These are phyloP conservation scores for Lophotriccus pileatus DNA, from an alignment of 2,797 vertebrate species.

Conservation along the genomic window DNA sequence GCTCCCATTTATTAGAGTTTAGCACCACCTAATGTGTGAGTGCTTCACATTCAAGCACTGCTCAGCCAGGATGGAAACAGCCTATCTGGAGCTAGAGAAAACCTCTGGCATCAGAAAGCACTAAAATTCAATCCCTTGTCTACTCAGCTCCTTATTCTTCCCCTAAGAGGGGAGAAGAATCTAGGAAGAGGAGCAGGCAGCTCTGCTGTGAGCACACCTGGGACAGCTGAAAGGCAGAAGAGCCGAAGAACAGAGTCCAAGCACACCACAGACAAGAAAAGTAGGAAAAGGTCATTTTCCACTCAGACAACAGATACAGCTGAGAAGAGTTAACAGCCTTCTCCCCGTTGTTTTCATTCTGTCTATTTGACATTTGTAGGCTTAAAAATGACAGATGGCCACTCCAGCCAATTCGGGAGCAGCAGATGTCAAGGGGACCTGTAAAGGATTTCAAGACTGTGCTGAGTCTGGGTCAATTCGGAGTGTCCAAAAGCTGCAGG, in stretches of 20 bases:
- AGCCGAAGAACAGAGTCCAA: not conserved
- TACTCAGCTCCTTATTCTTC: not conserved
- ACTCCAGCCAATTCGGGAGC: not conserved
- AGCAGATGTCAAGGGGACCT: not conserved
- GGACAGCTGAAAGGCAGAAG: not conserved
- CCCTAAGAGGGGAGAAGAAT: not conserved
- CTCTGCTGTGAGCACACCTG: not conserved
- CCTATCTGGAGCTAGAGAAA: not conserved
- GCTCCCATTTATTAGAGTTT: slow-evolving; percentile 41
- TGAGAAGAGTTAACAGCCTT: not conserved
- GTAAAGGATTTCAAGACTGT: not conserved
- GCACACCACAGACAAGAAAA: not conserved
- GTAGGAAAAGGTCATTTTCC: not conserved
- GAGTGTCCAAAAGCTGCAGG: not conserved
- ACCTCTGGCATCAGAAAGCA: not conserved
- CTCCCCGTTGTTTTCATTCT: not conserved
- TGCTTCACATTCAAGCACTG: slow-evolving; percentile 24
- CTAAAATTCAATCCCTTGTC: not conserved
- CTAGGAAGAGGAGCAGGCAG: not conserved
- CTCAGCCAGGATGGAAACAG: not conserved
- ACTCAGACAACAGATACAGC: not conserved
- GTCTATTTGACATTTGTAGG: not conserved
- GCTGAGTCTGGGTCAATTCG: not conserved
- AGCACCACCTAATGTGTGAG: slow-evolving; percentile 60
- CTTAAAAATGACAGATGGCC: slow-evolving; percentile 4